Evolutionary conservation across 2,888 invertebrate species (phyloP).

Genomic region (Drosophila multiciliata): DNA sequence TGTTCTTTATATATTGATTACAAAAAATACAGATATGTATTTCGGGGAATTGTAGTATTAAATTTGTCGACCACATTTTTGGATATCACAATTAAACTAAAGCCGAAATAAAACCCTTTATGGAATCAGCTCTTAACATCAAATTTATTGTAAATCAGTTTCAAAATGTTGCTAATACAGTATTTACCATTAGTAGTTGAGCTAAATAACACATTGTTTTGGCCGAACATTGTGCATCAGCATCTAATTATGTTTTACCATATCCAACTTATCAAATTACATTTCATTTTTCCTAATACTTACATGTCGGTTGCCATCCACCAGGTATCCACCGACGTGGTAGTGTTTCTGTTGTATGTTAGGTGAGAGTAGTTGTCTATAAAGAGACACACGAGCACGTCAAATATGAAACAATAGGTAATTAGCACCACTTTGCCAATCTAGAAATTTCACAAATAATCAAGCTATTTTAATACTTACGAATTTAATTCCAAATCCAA

Average conservation of each 20-base stretch:
- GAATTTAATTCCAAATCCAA: slow-evolving; percentile 98
- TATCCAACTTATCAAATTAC: not conserved
- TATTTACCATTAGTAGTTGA: too few species aligned
- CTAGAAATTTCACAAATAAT: not conserved
- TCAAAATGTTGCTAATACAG: slow-evolving; percentile 3
- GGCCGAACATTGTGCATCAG: too few species aligned
- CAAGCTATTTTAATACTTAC: slow-evolving; percentile 87
- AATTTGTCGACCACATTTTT: slow-evolving; percentile 19
- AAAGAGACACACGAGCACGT: slow-evolving; percentile 1
- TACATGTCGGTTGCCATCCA: slow-evolving; percentile 85
- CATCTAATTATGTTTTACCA: not conserved
- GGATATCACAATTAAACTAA: slow-evolving; percentile 17
- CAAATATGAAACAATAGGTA: not conserved
- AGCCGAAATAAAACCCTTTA: not conserved
- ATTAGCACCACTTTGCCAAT: too few species aligned
- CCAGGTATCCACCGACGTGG: slow-evolving; percentile 91
- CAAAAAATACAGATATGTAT: not conserved
- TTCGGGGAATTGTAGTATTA: slow-evolving; percentile 9
- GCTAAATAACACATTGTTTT: too few species aligned
- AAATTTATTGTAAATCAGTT: slow-evolving; percentile 23
- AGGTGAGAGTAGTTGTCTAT: slow-evolving; percentile 96
- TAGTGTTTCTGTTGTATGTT: slow-evolving; percentile 96
- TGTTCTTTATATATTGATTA: not conserved
- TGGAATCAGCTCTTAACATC: not conserved
- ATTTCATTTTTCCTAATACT: slow-evolving; percentile 52